A percentile compares a stretch with the other conserved stretches of the same genome.
phyloP scores from a whole-genome alignment of 2,113 vertebrate species.

The Gavia stellata region DNA sequence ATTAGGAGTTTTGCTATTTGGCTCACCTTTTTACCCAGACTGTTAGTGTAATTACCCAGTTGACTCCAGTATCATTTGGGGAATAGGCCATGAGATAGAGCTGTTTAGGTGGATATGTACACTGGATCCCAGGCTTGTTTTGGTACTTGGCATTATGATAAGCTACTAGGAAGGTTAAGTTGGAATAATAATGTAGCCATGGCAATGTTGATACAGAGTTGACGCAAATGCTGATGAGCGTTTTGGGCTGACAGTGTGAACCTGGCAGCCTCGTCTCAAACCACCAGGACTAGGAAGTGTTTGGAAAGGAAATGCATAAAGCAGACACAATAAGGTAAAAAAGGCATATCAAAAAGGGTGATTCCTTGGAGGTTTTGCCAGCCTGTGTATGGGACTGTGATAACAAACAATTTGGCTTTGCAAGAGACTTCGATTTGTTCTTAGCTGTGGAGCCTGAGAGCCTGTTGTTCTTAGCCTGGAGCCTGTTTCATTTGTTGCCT shows the following conservation, averaged over 20 bases:
- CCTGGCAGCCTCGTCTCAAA: background rate
- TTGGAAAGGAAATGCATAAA: background rate
- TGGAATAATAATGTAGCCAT: background rate
- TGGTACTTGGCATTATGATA: background rate
- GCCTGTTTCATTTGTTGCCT: background rate
- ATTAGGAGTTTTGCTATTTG: background rate
- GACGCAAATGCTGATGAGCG: background rate
- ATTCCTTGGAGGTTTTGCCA: background rate
- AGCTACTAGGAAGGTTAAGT: background rate
- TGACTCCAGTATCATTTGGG: background rate
- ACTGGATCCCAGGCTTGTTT: background rate
- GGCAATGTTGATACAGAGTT: background rate
- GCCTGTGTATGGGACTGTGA: background rate
- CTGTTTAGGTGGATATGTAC: background rate
- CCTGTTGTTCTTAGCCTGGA: too few species aligned
- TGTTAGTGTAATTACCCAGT: background rate
- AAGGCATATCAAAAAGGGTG: background rate
- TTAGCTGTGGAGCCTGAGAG: fast-evolving
- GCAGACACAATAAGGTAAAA: background rate
- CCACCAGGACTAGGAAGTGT: background rate
- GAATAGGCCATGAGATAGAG: background rate
- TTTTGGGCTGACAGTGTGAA: background rate
- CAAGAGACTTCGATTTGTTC: background rate
- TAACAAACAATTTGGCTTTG: background rate
- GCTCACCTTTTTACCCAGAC: background rate